These are phyloP conservation scores for Cylas formicarius DNA, from an alignment of 1,140 invertebrate genomes.

Conservation along the genomic window DNA sequence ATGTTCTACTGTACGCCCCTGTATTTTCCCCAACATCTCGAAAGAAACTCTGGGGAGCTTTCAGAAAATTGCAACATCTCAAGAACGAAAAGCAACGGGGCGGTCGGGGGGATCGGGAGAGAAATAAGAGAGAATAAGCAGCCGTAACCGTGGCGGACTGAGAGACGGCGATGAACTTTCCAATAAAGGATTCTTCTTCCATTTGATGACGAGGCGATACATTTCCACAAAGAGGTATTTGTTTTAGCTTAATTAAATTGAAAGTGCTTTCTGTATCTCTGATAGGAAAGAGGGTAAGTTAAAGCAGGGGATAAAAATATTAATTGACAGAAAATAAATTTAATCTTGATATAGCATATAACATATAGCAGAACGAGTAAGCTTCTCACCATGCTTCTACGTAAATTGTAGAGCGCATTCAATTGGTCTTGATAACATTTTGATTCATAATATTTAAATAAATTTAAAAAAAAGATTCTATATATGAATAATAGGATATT, in stretches of 20 bases:
- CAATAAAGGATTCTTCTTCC: constrained; percentile 32
- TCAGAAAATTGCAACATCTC: constrained; percentile 42
- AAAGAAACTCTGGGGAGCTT: constrained; percentile 39
- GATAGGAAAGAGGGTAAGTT: no score
- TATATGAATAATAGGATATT: no score
- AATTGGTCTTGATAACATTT: no score
- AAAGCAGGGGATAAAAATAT: no score
- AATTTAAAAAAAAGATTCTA: no score
- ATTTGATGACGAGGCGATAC: constrained; percentile 31
- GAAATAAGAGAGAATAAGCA: no score
- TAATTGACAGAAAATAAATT: no score
- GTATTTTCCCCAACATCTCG: constrained; percentile 10
- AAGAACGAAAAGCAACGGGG: constrained; percentile 22
- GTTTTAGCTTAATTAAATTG: constrained; percentile 35
- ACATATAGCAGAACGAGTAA: no score
- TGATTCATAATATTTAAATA: no score
- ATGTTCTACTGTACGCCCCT: constrained; percentile 8
- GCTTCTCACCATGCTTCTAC: no score
- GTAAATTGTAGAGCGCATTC: no score
- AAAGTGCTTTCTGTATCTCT: constrained; percentile 3
- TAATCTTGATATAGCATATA: no score
- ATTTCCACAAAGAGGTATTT: constrained; percentile 29
- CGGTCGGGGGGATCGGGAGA: constrained; percentile 4
- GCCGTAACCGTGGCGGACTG: constrained; percentile 15
- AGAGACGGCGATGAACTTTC: constrained; percentile 34